A percentile compares a stretch with the other conserved stretches of the same genome.
phyloP scores from a whole-genome alignment of 2,113 vertebrate genomes.

The Pica pica region DNA sequence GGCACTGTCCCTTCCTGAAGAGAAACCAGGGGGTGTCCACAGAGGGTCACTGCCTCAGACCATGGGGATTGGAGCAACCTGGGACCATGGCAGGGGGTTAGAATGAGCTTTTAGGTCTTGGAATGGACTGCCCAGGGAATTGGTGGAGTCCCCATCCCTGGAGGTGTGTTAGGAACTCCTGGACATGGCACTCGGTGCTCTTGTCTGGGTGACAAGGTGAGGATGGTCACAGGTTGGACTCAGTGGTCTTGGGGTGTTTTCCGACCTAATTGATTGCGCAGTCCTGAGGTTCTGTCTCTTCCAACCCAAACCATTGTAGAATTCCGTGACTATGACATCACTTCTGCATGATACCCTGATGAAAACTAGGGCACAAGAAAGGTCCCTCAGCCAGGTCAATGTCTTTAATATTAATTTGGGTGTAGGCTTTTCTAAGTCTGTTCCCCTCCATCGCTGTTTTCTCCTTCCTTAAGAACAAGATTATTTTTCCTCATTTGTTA shows the following conservation, averaged over 20 bases:
- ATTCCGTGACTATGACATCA: fast-evolving
- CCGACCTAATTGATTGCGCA: fast-evolving
- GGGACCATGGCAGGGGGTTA: not conserved
- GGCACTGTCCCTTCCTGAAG: not conserved
- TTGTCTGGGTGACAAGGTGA: not conserved
- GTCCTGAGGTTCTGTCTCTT: not conserved
- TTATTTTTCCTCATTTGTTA: not conserved
- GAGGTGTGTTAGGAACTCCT: fast-evolving
- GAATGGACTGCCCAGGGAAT: not conserved
- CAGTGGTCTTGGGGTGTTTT: not conserved
- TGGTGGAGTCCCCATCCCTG: not conserved
- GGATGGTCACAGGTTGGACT: not conserved
- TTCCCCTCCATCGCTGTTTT: not conserved
- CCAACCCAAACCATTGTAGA: not conserved
- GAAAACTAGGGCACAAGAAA: not conserved
- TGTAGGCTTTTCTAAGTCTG: not conserved
- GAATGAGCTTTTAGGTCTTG: not conserved
- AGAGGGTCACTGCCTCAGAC: not conserved
- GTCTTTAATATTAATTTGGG: not conserved
- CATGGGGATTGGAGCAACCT: fast-evolving
- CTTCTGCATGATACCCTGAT: fast-evolving
- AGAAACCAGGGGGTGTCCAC: fast-evolving
- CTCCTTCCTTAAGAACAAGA: not conserved
- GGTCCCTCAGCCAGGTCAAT: not conserved
- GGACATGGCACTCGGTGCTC: not conserved